Percentiles rank a stretch among this genome's conserved stretches.
Evolutionary conservation across 2,113 vertebrate genomes (phyloP).

Genomic region (Catharus fuscescens): DNA sequence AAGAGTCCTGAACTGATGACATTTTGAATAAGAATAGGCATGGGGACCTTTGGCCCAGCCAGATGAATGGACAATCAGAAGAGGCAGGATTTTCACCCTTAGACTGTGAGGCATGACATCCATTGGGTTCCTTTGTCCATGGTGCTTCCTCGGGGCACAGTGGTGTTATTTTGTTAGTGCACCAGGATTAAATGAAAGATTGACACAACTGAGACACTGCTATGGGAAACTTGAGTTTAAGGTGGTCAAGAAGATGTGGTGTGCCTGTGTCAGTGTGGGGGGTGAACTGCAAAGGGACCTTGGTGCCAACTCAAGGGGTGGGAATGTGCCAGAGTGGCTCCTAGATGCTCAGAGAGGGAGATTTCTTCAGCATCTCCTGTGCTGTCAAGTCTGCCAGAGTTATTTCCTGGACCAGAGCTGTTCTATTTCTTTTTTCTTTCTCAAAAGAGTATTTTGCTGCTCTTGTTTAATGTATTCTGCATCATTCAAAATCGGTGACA

Average conservation of each 20-base stretch:
- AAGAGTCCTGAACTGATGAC: background rate
- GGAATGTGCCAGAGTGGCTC: background rate
- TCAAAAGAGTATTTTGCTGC: background rate
- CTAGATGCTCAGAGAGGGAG: background rate
- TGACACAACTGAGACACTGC: background rate
- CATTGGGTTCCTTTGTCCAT: rapidly evolving
- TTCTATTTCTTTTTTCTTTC: background rate
- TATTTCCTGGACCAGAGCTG: background rate
- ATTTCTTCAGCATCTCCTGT: background rate
- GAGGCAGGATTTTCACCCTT: background rate
- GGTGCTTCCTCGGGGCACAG: background rate
- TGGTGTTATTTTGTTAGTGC: background rate
- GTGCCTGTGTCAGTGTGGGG: background rate
- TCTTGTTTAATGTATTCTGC: background rate
- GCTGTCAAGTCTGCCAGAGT: background rate
- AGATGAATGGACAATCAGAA: background rate
- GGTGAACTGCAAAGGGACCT: rapidly evolving
- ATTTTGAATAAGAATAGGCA: background rate
- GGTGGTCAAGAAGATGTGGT: too few relatives aligned
- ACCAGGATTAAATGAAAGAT: background rate
- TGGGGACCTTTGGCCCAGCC: background rate
- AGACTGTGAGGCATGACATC: background rate
- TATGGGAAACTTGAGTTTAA: background rate
- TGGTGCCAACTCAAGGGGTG: rapidly evolving
- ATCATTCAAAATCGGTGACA: background rate